Conservation (phyloP, 2,113 vertebrate species). For the Bostrychus sinensis region DNA sequence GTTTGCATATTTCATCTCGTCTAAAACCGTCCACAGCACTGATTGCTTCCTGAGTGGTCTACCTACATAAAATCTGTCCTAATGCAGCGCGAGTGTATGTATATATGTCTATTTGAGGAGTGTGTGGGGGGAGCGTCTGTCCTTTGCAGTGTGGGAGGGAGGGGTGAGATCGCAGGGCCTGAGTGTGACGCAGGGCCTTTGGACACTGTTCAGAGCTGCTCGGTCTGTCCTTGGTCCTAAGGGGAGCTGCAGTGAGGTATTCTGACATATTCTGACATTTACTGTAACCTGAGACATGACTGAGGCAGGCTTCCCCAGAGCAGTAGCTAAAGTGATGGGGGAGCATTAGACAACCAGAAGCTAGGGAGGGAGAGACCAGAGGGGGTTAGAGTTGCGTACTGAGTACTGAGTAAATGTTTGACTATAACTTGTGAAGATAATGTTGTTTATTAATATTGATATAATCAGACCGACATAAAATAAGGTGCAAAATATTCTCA, state of each 20-base stretch:
- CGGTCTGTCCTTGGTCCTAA: slow-evolving; percentile 53
- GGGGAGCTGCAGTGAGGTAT: too few relatives aligned
- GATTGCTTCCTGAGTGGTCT: slow-evolving; percentile 27
- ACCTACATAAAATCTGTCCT: slow-evolving; percentile 41
- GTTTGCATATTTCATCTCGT: neutral
- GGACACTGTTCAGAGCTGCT: slow-evolving; percentile 61
- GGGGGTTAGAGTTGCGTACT: too few relatives aligned
- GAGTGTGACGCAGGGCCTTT: slow-evolving; percentile 59
- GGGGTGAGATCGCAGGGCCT: slow-evolving; percentile 67
- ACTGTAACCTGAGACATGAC: slow-evolving; percentile 57
- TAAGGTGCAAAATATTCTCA: too few relatives aligned
- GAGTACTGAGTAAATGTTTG: too few relatives aligned
- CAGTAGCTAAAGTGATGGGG: too few relatives aligned
- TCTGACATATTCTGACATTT: too few relatives aligned
- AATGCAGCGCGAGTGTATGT: slow-evolving; percentile 31
- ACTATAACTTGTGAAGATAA: too few relatives aligned
- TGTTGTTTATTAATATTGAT: too few relatives aligned
- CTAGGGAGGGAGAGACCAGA: too few relatives aligned
- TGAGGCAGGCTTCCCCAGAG: slow-evolving; percentile 49
- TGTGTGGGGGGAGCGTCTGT: slow-evolving; percentile 40
- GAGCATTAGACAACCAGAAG: too few relatives aligned
- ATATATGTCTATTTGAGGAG: slow-evolving; percentile 28
- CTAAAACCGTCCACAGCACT: slow-evolving; percentile 8
- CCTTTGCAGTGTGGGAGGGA: slow-evolving; percentile 70
- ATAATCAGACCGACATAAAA: too few relatives aligned